Evolutionary conservation across 2,113 vertebrate genomes (phyloP).

Genomic region (Rhadina sibilatrix): DNA sequence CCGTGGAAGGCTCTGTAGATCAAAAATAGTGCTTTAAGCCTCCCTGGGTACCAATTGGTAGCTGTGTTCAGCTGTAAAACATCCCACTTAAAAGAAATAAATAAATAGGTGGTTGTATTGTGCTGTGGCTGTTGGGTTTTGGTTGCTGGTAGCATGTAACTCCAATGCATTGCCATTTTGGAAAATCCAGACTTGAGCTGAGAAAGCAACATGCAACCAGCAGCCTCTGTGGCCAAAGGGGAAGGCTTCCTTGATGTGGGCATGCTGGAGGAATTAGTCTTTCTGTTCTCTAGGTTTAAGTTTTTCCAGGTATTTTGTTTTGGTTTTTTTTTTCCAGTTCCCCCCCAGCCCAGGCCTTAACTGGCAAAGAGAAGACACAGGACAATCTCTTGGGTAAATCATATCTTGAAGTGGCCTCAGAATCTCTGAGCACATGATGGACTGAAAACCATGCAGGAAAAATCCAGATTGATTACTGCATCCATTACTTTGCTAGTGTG

Average conservation of each 20-base stretch:
- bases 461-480: background rate
- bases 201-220: rapidly evolving
- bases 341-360: background rate
- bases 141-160: background rate
- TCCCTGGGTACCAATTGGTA: background rate
- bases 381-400: background rate
- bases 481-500: background rate
- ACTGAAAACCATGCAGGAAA: background rate
- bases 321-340: background rate
- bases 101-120: background rate
- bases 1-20: background rate
- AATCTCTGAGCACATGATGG: background rate
- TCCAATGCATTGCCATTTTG: background rate
- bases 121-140: background rate
- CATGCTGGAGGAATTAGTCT: background rate
- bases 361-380: background rate
- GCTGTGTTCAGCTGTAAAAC: background rate
- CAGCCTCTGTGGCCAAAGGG: background rate
- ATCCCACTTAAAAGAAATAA: background rate
- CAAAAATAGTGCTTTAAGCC: conserved; percentile 4
- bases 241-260: background rate
- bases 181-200: background rate
- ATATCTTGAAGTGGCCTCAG: background rate
- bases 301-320: background rate
- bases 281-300: background rate